A percentile compares a stretch with the other conserved stretches of the same genome.
Evolutionary conservation across 2,888 invertebrate genomes (phyloP).

Genomic region (Plemyria rubiginata): DNA sequence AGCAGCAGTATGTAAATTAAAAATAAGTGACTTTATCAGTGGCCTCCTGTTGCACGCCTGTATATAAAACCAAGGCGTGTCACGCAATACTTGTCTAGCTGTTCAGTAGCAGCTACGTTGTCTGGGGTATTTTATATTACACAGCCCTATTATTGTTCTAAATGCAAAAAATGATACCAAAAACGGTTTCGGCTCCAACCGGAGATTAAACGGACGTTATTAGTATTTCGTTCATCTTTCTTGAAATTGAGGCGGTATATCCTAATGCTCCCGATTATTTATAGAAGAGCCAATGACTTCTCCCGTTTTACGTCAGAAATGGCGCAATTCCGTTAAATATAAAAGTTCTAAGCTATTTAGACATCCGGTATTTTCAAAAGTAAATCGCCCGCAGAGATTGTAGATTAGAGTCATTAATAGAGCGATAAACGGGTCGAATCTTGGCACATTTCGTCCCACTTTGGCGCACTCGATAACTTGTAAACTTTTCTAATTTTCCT

Average conservation of each 20-base stretch:
- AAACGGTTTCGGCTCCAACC: constrained; percentile 23
- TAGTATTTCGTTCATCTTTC: constrained; percentile 35
- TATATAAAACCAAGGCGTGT: no score
- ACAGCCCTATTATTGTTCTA: constrained; percentile 39
- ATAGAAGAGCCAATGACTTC: constrained; percentile 9
- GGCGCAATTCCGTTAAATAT: constrained; percentile 34
- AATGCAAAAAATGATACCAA: constrained; percentile 36
- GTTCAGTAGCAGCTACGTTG: neutral
- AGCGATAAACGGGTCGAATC: constrained; percentile 46
- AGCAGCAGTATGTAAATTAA: no score
- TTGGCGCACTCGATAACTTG: constrained; percentile 43
- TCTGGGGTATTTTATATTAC: constrained; percentile 23
- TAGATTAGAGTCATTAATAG: constrained; percentile 45
- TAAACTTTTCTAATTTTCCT: constrained; percentile 61
- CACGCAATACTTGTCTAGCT: constrained; percentile 5
- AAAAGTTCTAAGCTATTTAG: constrained; percentile 29
- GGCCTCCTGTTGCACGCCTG: no score
- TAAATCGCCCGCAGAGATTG: constrained; percentile 27
- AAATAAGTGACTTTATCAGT: no score
- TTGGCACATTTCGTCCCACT: constrained; percentile 33
- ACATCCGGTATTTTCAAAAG: constrained; percentile 24
- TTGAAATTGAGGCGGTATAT: constrained; percentile 29
- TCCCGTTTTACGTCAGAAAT: constrained; percentile 1
- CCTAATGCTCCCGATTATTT: constrained; percentile 26
- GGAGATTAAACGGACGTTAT: constrained; percentile 43